phyloP scores from a whole-genome alignment of 2,797 vertebrate genomes.

The Spinus pinus region DNA sequence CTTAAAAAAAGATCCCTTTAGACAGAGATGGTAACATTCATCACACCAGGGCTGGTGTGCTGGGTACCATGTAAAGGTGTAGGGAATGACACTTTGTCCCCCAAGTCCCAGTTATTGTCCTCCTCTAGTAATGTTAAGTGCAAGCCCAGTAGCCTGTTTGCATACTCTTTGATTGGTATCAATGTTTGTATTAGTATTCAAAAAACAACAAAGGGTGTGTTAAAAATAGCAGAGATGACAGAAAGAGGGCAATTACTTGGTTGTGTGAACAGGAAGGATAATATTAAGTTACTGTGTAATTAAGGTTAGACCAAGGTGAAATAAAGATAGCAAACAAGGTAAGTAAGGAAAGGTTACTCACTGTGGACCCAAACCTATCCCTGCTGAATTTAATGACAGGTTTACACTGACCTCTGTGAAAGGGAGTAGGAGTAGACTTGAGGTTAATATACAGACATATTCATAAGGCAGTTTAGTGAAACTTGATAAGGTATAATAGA shows the following conservation, averaged over 20 bases:
- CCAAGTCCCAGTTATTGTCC: neutral
- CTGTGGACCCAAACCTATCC: neutral
- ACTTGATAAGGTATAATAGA: neutral
- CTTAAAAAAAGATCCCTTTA: neutral
- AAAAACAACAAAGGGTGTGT: constrained; percentile 61
- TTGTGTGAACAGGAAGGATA: constrained; percentile 55
- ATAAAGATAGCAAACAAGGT: constrained; percentile 48
- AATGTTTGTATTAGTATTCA: constrained; percentile 67
- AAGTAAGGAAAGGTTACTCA: constrained; percentile 14
- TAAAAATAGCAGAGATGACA: constrained; percentile 69
- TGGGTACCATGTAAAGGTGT: neutral
- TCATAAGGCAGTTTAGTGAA: constrained; percentile 15
- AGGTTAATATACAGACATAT: constrained; percentile 14
- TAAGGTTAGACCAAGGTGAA: constrained; percentile 68
- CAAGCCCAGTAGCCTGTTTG: constrained; percentile 50
- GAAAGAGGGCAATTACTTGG: constrained; percentile 64
- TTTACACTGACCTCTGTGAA: neutral
- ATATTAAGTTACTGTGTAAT: constrained; percentile 66
- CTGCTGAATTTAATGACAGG: neutral
- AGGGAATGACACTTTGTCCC: constrained; percentile 2
- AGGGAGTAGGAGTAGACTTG: neutral
- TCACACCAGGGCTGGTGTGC: neutral
- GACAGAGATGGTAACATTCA: neutral
- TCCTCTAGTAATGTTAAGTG: neutral
- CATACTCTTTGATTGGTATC: constrained; percentile 55